Evolutionary conservation across 2,113 vertebrate species (phyloP), one percentile per base, ranked within the genome.

Genomic region (Chloroceryle aenea): DNA sequence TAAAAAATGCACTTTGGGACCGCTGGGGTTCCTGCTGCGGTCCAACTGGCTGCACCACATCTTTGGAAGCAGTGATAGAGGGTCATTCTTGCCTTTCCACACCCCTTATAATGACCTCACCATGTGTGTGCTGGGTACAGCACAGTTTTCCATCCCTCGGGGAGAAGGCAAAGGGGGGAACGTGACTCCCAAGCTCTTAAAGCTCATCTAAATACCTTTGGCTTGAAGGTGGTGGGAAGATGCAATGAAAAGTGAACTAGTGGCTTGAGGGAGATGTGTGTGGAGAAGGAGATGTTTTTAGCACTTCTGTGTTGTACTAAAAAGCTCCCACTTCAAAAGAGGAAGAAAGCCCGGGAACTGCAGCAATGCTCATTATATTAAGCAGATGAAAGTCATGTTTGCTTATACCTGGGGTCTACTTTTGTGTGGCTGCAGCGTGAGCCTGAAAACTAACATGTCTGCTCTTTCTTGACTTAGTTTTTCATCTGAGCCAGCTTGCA

Each of bases 11-110:
- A 15, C 32, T 5, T 56, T 50, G 53, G n/a, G 42, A 83, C 26
- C 3, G 4, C 29, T 3, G 4, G 23, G 11, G 13, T 6, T 85
- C 22, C 45, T 71, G 29, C 17, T 56, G n/a, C 0, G 0, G 19
- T 50, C 30, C 45, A 68, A 9, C 27, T 0, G 3, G 11, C 8
- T 55, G 38, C 2, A 36, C 34, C 0, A 1, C 21, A 2, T 7
- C 9, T 77, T 47, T 71, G 29, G 62, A 55, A 87, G 40, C 34
- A 40, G 17, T n/a, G 30, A 6, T 23, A 32, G 58, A 7, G 21
- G 12, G 14, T 8, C 0, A 0, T 14, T 17, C 8, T 19, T 72
- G 62, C 2, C 2, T 83, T 86, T 56, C 78, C 36, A 29, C 14
- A 23, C 6, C 10, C 4, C 16, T 79, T 36, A 8, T 1, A 55